These are phyloP conservation scores for Vanacampus margaritifer DNA, from an alignment of 2,113 vertebrate genomes.

Conservation along the genomic window DNA sequence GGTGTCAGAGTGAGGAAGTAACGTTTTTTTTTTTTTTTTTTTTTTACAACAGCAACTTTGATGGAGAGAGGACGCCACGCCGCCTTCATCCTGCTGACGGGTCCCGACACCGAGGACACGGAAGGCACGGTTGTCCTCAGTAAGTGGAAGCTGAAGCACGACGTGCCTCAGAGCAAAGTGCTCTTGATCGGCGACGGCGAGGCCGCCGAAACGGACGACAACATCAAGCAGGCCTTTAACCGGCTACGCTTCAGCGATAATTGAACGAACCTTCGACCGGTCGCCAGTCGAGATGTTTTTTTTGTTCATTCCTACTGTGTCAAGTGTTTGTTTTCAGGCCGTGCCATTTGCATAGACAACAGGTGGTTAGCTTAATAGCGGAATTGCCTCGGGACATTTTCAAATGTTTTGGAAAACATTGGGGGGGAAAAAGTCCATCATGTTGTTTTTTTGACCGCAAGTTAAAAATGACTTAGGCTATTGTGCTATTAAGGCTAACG, in stretches of 20 bases:
- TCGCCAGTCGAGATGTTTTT: not conserved
- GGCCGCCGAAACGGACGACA: constrained; percentile 52
- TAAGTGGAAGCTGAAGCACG: constrained; percentile 84
- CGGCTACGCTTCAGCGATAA: constrained; percentile 81
- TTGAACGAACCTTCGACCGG: constrained; percentile 8
- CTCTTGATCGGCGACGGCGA: constrained; percentile 52
- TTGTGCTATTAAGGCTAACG: not conserved
- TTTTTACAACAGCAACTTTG: constrained; percentile 69
- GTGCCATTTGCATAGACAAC: not conserved
- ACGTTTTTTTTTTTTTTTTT: not conserved
- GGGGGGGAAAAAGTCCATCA: no score
- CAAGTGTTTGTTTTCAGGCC: not conserved
- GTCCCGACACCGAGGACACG: constrained; percentile 38
- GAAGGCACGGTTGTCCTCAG: constrained; percentile 72
- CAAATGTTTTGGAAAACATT: not conserved
- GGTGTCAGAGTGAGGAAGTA: no score
- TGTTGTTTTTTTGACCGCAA: no score
- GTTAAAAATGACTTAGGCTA: no score
- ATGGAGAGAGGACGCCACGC: constrained; percentile 87
- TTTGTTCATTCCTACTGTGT: not conserved
- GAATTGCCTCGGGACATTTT: not conserved
- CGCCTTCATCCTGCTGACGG: constrained; percentile 82
- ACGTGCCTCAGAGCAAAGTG: constrained; percentile 68
- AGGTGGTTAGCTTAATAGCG: not conserved
- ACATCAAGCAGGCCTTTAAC: constrained; percentile 77